A percentile compares a stretch with the other conserved stretches of the same genome.
Evolutionary conservation across 2,797 vertebrate genomes (phyloP).

Genomic region (Urocyon cinereoargenteus): DNA sequence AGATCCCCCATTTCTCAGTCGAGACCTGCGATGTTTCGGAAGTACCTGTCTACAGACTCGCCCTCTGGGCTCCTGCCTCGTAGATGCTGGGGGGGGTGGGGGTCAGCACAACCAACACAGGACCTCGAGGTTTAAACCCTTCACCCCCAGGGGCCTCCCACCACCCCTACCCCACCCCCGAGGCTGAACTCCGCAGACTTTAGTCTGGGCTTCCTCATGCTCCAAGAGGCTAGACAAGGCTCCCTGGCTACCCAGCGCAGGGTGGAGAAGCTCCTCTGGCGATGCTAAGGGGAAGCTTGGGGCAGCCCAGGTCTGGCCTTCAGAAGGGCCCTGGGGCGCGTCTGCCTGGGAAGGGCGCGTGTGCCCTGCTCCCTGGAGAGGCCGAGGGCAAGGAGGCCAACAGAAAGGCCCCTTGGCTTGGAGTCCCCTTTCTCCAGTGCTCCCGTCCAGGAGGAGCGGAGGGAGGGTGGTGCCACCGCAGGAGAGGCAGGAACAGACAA

Average conservation of each 20-base stretch:
- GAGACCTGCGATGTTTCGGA: background rate
- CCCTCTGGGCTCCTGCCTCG: background rate
- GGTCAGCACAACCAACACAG: accelerated
- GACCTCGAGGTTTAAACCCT: background rate
- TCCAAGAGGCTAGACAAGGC: background rate
- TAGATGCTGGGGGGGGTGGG: background rate
- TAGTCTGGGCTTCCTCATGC: background rate
- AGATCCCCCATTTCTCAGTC: background rate
- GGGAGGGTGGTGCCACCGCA: background rate
- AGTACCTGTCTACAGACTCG: background rate
- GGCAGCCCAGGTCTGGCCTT: background rate
- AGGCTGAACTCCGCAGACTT: background rate
- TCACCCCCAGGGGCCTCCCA: too few relatives aligned
- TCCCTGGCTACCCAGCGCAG: accelerated
- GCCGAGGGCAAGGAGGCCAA: background rate
- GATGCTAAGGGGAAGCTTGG: background rate
- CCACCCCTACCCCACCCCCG: background rate
- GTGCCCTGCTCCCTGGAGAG: background rate
- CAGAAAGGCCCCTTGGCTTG: background rate
- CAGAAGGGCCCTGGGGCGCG: background rate
- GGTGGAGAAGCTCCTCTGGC: background rate
- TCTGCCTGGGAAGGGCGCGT: background rate
- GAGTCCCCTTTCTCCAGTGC: background rate
- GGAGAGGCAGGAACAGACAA: conserved; percentile 69
- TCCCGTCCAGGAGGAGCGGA: background rate